Percentiles rank a stretch among this genome's conserved stretches.
These are phyloP conservation scores for Nothoprocta perdicaria DNA, from an alignment of 2,113 vertebrate species.

Conservation along the genomic window DNA sequence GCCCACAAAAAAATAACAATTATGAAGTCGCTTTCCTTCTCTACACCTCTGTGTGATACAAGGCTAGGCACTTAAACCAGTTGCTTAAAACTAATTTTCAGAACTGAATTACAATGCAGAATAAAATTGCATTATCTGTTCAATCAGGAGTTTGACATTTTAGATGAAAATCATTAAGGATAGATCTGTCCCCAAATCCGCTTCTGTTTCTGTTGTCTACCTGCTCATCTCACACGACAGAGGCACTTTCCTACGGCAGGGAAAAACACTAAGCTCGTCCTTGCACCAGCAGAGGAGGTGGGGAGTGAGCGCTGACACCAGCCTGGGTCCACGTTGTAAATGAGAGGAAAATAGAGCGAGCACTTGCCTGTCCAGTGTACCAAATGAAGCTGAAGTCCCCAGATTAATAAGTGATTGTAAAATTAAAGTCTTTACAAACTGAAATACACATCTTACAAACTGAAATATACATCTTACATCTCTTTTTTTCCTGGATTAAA, in stretches of 20 bases:
- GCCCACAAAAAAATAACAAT: neutral
- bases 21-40: neutral
- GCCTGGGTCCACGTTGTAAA: neutral
- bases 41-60: neutral
- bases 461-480: too few relatives aligned
- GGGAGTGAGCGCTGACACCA: fast-evolving
- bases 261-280: neutral
- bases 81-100: neutral
- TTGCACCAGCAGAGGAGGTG: neutral
- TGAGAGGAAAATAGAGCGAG: neutral
- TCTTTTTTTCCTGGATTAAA: neutral
- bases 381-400: neutral
- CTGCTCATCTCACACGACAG: neutral
- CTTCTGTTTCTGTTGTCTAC: fast-evolving
- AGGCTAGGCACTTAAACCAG: neutral
- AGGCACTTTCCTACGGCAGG: neutral
- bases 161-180: neutral
- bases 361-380: neutral
- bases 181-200: neutral
- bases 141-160: neutral
- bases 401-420: neutral
- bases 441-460: too few relatives aligned
- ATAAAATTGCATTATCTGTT: neutral
- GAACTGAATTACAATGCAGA: neutral
- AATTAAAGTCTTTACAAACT: neutral